Conservation (phyloP, 1,140 invertebrate species). For the Chionoecetes opilio region DNA sequence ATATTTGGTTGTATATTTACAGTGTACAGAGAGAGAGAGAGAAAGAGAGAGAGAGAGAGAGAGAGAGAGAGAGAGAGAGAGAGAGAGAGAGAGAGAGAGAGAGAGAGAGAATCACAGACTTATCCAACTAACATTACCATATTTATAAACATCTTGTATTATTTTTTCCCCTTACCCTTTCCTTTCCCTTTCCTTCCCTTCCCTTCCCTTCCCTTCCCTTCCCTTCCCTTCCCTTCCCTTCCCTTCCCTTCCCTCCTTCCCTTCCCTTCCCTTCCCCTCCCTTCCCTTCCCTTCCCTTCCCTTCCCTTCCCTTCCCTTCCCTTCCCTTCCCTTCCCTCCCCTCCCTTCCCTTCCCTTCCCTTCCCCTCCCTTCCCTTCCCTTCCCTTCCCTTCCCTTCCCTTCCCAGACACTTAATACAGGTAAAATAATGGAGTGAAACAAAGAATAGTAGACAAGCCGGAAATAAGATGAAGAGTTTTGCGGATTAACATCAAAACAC, state of each 20-base stretch:
- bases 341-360: not conserved
- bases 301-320: not conserved
- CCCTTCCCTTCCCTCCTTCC: not conserved
- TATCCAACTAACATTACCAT: not conserved
- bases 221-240: not conserved
- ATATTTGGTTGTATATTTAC: not conserved
- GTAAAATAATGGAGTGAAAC: not conserved
- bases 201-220: not conserved
- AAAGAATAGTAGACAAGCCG: not conserved
- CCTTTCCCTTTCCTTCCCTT: not conserved
- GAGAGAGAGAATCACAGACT: not conserved
- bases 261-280: not conserved
- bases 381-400: not conserved
- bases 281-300: not conserved
- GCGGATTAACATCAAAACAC: not conserved
- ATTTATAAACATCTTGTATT: not conserved
- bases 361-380: not conserved
- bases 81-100: constrained; percentile 25
- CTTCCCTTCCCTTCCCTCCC: not conserved
- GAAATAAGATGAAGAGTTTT: not conserved
- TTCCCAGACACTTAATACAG: not conserved
- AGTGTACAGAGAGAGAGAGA: not conserved
- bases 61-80: constrained; percentile 8
- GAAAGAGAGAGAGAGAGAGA: constrained; percentile 1
- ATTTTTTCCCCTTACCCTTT: not conserved